Evolutionary conservation across 2,113 vertebrate species (phyloP), one percentile per base, ranked within the genome.

Genomic region (Alouatta palliata): DNA sequence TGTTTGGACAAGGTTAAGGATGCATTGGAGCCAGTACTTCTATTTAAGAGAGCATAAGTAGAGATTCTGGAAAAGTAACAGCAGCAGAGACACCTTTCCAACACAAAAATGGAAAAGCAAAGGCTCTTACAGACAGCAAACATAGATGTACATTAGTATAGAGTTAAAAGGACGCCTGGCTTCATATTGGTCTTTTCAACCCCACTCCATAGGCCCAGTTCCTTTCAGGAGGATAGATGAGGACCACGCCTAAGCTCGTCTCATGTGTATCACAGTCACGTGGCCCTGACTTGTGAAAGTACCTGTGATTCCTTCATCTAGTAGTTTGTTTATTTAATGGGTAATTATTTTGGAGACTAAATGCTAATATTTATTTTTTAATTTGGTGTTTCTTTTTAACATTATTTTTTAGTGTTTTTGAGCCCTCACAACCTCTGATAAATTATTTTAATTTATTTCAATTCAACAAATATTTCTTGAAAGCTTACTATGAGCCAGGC

Each of bases 361-460:
- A 68, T 47, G 13, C 14, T 56, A 2, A 20, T 27, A 30, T 68
- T 43, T 61, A n/a, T 35, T 80, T 49, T 47, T 66, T 77, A 3
- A 73, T 56, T 68, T 47, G 20, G 8, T 30, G 6, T 52, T 52
- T 96, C 47, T 70, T 90, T 79, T 61, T 19, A 77, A 45, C 21
- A 21, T 21, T 21, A 10, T 25, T 25, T 40, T n/a, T 37, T n/a
- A 70, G 68, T 35, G 10, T 43, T 76, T 86, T 91, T 43, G 23
- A 77, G 4, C 43, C 37, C 77, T 83, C 6, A 49, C 9, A n/a
- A 66, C 32, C 17, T 77, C 43, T 64, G 75, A 84, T 45, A 93
- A 87, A 37, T 77, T 1, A 71, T 71, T 92, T 94, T 19, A n/a
- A 76, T 45, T 56, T 52, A 70, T 90, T 93, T 58, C 27, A 56